These are phyloP conservation scores for Pseudorectes ferrugineus DNA, from an alignment of 2,113 vertebrate species.

Conservation along the genomic window DNA sequence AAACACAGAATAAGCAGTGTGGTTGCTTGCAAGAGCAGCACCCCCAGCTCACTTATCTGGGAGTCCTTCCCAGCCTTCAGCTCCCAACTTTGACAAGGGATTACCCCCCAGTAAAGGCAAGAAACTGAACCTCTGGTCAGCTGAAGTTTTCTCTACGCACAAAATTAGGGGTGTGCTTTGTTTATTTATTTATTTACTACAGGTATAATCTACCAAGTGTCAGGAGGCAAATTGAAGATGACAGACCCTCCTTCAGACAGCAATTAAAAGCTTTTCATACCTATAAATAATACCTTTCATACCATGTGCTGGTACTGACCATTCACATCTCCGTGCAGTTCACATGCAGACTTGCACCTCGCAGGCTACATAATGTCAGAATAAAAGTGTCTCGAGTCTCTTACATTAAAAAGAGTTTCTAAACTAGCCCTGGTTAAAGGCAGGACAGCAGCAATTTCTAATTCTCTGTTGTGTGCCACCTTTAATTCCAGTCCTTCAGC, in stretches of 20 bases:
- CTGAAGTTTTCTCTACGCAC: neutral
- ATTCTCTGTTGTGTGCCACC: neutral
- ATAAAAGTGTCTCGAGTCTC: rapidly evolving
- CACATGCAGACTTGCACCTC: neutral
- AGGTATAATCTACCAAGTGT: neutral
- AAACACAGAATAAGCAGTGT: rapidly evolving
- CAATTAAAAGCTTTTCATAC: neutral
- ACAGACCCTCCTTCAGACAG: neutral
- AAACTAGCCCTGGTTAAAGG: neutral
- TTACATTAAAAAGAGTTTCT: neutral
- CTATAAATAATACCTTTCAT: too few species aligned
- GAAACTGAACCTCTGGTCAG: neutral
- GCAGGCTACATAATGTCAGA: neutral
- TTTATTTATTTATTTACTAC: neutral
- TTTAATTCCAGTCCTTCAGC: neutral
- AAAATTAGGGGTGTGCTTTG: neutral
- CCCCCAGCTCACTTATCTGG: neutral
- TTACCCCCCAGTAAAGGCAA: neutral
- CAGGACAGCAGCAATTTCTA: neutral
- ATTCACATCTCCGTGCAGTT: neutral
- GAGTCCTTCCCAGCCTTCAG: neutral
- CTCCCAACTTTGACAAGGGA: neutral
- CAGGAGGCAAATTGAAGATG: neutral
- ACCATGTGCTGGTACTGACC: neutral
- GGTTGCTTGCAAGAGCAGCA: neutral